phyloP scores from a whole-genome alignment of 2,113 vertebrate genomes.

The Lycocorax pyrrhopterus region DNA sequence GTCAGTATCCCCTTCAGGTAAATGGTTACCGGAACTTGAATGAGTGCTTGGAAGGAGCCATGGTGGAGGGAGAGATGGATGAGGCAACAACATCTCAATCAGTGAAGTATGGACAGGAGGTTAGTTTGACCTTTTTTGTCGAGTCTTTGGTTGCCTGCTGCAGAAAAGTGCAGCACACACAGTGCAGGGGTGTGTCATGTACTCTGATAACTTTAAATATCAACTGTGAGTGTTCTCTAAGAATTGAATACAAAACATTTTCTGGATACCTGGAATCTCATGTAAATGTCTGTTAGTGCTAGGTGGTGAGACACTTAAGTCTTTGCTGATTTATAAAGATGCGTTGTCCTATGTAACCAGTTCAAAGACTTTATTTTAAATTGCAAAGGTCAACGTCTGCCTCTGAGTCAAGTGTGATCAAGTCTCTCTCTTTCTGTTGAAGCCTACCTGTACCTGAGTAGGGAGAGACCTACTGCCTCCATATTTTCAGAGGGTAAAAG shows the following conservation, averaged over 20 bases:
- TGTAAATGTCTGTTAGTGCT: background rate
- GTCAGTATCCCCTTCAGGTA: constrained; percentile 96
- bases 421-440: constrained; percentile 75
- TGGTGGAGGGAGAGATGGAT: constrained; percentile 92
- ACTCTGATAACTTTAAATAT: background rate
- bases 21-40: constrained; percentile 91
- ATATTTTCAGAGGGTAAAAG: constrained; percentile 75
- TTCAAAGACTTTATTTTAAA: background rate
- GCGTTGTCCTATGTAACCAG: background rate
- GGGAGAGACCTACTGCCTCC: constrained; percentile 70
- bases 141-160: background rate
- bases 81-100: constrained; percentile 74
- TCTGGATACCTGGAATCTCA: background rate
- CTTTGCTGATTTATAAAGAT: background rate
- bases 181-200: background rate
- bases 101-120: constrained; percentile 84
- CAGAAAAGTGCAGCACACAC: background rate
- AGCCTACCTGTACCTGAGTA: constrained; percentile 71
- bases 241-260: background rate
- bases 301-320: background rate
- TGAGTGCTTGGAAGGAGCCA: constrained; percentile 93
- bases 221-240: background rate
- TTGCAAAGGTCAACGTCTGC: constrained; percentile 21
- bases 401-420: constrained; percentile 65
- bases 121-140: constrained; percentile 36